phyloP scores from a whole-genome alignment of 2,888 invertebrate genomes.

The Thumatha senex region DNA sequence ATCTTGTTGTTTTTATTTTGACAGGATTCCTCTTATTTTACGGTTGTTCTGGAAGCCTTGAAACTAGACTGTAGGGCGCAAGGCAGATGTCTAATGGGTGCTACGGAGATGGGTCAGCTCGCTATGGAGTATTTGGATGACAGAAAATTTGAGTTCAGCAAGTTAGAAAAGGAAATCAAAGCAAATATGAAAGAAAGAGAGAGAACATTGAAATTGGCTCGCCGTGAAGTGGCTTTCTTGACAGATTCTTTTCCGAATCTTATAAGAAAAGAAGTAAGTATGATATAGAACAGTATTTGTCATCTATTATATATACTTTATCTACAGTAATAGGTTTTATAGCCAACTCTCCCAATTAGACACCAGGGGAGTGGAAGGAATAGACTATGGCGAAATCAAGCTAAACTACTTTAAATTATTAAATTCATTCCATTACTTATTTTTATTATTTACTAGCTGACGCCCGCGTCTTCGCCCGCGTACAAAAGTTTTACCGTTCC shows the following conservation, averaged over 20 bases:
- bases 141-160: constrained; percentile 83
- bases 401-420: too few relatives aligned
- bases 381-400: too few relatives aligned
- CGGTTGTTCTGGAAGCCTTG: constrained; percentile 83
- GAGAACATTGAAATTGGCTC: constrained; percentile 78
- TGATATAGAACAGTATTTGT: neutral
- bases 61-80: constrained; percentile 84
- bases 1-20: neutral
- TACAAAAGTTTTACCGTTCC: too few relatives aligned
- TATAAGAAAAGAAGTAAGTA: constrained; percentile 71
- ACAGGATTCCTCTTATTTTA: constrained; percentile 86
- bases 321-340: neutral
- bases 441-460: too few relatives aligned
- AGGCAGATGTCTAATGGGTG: constrained; percentile 84
- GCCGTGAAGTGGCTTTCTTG: constrained; percentile 69
- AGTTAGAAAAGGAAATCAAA: constrained; percentile 83
- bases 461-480: too few relatives aligned
- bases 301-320: too few relatives aligned
- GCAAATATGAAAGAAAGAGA: constrained; percentile 85
- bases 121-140: constrained; percentile 87
- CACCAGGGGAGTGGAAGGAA: too few relatives aligned
- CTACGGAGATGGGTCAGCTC: constrained; percentile 86
- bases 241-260: constrained; percentile 72
- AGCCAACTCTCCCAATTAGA: too few relatives aligned
- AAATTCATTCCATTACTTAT: too few relatives aligned